Base-by-base conservation (phyloP, 1,140 invertebrate species). In the Panulirus ornatus region DNA sequence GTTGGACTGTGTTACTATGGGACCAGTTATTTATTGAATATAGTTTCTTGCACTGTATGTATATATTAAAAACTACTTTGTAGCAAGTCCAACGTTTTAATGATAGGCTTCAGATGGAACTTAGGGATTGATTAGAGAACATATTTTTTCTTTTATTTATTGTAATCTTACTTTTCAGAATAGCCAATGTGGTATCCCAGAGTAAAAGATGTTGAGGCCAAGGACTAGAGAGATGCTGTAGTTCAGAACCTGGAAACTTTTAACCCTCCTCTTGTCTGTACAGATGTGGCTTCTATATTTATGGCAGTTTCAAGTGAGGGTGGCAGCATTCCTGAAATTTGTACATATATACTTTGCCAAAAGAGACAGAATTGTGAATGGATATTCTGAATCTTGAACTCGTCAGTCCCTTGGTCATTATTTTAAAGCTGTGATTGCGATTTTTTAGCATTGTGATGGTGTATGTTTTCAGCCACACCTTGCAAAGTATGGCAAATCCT, bases 401-500 rank as follows among this genome's bases (percentile, higher is more conserved):
- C n/a, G 54, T 14, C 54, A 58, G 19, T 58, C 19, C 54, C 44
- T 58, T 22, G 54, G 54, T 58, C 54, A 58, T 58, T 58, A 58
- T 58, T 58, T 47, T 58, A 58, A 58, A 58, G 54, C 54, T 58
- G 54, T 58, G 54, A 58, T 58, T 58, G 19, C n/a, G 54, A 58
- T 58, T 19, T 58, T 22, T 22, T 58, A 22, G 54, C 54, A 22
- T 58, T 19, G 44, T 47, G 54, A 58, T 58, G 19, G 54, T 58
- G 19, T 22, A 58, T 58, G 19, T 58, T 58, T 22, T 58, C 54
- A 58, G 54, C 54, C 19, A 0, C 54, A 58, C 54, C 54, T 58
- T 58, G 11, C n/a, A 58, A 22, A 22, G 54, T 58, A 19, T 58
- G 54, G 54, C 54, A 58, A 58, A 58, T 58, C 54, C 54, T 58